phyloP scores from a whole-genome alignment of 2,113 vertebrate species.

The Rhadina sibilatrix region DNA sequence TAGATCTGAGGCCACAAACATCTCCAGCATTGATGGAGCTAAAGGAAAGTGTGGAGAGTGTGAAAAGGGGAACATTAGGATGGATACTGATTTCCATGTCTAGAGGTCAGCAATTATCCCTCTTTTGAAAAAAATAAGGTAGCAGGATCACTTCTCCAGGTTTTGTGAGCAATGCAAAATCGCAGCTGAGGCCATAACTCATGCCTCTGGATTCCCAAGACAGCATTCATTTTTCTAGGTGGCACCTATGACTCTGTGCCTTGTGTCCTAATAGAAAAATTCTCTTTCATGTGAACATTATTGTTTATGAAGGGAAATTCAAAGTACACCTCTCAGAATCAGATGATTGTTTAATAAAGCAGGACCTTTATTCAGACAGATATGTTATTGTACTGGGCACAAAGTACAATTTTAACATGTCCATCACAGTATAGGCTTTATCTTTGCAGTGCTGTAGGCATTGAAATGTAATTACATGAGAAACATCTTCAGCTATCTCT shows the following conservation, averaged over 20 bases:
- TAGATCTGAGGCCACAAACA: neutral
- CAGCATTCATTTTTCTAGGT: neutral
- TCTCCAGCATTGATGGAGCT: neutral
- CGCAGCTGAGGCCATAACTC: neutral
- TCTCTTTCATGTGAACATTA: neutral
- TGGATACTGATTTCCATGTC: neutral
- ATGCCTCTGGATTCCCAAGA: neutral
- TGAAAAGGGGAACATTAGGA: neutral
- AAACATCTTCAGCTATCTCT: neutral
- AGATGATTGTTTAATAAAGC: neutral
- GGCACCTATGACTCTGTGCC: neutral
- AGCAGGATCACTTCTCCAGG: neutral
- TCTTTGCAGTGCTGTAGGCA: neutral
- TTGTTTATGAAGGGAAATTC: neutral
- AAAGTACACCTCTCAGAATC: neutral
- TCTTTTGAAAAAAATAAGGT: neutral
- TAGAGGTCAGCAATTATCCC: neutral
- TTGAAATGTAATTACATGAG: neutral
- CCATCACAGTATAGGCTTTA: neutral
- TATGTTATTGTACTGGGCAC: neutral
- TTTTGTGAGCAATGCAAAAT: neutral
- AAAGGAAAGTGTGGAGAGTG: neutral
- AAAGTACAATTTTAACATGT: neutral
- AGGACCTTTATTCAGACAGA: neutral
- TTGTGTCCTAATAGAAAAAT: neutral